phyloP scores from a whole-genome alignment of 2,797 vertebrate species.

The Etheostoma perlongum region DNA sequence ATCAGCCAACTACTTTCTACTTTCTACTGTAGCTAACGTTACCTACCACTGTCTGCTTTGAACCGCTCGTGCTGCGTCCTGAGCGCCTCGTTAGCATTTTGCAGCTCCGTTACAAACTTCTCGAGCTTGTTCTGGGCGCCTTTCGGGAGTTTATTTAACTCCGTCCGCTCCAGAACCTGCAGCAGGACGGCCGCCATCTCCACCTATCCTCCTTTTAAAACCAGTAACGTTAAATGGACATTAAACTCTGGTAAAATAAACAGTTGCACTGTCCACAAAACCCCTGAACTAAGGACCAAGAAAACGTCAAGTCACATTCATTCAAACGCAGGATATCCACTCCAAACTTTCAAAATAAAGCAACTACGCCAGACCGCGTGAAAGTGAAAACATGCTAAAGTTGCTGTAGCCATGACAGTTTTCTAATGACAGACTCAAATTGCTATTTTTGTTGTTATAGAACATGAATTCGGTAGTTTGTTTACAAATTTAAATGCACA shows the following conservation, averaged over 20 bases:
- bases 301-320: neutral
- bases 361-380: too few relatives aligned
- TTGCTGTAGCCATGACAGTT: neutral
- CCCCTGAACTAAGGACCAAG: neutral
- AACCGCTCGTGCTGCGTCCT: constrained; percentile 90
- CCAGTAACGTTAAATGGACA: neutral
- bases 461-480: neutral
- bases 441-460: neutral
- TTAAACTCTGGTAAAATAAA: constrained; percentile 3
- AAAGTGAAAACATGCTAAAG: too few relatives aligned
- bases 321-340: neutral
- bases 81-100: constrained; percentile 89
- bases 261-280: neutral
- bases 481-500: too few relatives aligned
- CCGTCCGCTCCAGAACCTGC: constrained; percentile 90
- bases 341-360: constrained; percentile 58
- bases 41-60: constrained; percentile 93
- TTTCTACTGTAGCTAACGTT: too few relatives aligned
- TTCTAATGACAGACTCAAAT: neutral
- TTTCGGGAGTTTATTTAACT: constrained; percentile 93
- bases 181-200: constrained; percentile 93
- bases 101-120: constrained; percentile 91
- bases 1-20: fast-evolving
- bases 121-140: constrained; percentile 92
- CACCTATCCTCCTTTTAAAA: neutral